A percentile compares a stretch with the other conserved stretches of the same genome.
Conservation (phyloP, 2,888 invertebrate genomes). For the Sympetrum striolatum region DNA sequence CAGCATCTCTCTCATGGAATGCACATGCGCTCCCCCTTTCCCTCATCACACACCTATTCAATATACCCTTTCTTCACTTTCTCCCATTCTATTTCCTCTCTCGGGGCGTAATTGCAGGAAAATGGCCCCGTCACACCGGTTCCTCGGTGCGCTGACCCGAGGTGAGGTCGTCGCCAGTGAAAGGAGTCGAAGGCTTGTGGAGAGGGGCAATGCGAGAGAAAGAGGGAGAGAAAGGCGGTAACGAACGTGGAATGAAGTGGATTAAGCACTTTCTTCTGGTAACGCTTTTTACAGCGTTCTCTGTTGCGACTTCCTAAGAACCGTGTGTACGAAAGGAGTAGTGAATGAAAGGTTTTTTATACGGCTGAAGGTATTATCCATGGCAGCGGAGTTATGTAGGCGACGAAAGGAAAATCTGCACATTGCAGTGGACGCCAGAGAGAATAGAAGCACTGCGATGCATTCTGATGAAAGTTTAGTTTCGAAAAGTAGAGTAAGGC, state of each 20-base stretch:
- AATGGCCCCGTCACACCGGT: conserved; percentile 41
- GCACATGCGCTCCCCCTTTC: not conserved
- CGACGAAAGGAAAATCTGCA: too few species aligned
- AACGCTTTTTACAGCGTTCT: not conserved
- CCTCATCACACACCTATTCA: not conserved
- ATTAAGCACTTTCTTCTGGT: conserved; percentile 3
- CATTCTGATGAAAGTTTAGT: too few species aligned
- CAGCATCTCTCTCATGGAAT: too few species aligned
- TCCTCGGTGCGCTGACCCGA: conserved; percentile 24
- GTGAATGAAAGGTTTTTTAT: too few species aligned
- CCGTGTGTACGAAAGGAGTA: too few species aligned
- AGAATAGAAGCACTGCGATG: too few species aligned
- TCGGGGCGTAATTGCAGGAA: conserved; percentile 37
- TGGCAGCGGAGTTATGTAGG: too few species aligned
- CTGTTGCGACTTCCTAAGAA: too few species aligned
- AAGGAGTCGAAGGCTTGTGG: not conserved
- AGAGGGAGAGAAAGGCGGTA: not conserved
- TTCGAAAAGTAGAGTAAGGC: too few species aligned
- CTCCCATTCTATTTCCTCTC: not conserved
- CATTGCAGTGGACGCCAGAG: too few species aligned
- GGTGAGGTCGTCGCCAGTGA: not conserved
- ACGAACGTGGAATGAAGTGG: conserved; percentile 7
- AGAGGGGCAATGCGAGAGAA: not conserved
- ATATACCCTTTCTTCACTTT: not conserved
- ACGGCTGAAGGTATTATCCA: too few species aligned